A percentile compares a stretch with the other conserved stretches of the same genome.
These are phyloP conservation scores for Eubasilissa splendida DNA, from an alignment of 2,888 invertebrate genomes.

Conservation along the genomic window DNA sequence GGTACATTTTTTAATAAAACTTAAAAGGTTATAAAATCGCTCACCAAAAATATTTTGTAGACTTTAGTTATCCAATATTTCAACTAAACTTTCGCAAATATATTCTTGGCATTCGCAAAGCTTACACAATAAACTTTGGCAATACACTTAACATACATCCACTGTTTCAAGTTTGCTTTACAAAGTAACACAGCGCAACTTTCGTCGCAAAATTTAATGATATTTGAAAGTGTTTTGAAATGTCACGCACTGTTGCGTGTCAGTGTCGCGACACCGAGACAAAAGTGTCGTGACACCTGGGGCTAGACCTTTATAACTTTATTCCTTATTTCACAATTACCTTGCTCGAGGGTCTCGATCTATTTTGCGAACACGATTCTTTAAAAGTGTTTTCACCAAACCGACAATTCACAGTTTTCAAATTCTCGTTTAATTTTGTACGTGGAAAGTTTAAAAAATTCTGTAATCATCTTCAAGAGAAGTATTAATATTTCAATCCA, in stretches of 20 bases:
- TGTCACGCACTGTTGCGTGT: conserved; percentile 40
- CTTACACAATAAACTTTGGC: conserved; percentile 1
- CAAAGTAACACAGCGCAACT: not conserved
- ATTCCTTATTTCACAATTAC: conserved; percentile 7
- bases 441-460: not conserved
- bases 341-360: not conserved
- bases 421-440: not conserved
- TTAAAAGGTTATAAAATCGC: no score
- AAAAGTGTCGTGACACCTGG: conserved; percentile 11
- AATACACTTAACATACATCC: conserved; percentile 19
- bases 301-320: conserved; percentile 13
- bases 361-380: no score
- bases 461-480: no score
- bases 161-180: not conserved
- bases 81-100: no score
- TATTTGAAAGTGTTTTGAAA: conserved; percentile 37
- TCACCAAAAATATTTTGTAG: no score
- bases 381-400: no score
- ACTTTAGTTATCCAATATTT: no score
- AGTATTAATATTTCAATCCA: no score
- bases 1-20: no score
- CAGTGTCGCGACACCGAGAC: not conserved
- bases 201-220: conserved; percentile 34
- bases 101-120: conserved; percentile 1
- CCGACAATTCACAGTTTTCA: no score